These are phyloP conservation scores for Taphrorychus bicolor DNA, from an alignment of 2,888 invertebrate species.

Conservation along the genomic window DNA sequence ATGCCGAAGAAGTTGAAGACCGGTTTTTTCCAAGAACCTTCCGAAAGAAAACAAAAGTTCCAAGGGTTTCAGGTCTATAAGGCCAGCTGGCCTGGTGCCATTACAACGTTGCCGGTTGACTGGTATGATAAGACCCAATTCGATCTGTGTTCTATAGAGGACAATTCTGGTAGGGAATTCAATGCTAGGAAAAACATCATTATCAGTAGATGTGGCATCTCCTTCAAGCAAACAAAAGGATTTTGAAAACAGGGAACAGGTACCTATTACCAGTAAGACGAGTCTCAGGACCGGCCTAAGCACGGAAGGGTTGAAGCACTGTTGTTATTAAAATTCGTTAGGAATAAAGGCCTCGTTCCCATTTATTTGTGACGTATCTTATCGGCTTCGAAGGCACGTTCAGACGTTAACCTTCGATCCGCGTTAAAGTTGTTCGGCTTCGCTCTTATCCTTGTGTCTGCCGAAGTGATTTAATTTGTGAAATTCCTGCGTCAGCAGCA, in stretches of 20 bases:
- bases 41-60: conserved; percentile 37
- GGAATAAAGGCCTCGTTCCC: neutral
- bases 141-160: neutral
- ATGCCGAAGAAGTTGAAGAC: neutral
- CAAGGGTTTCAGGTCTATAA: conserved; percentile 41
- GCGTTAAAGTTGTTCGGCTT: conserved; percentile 7
- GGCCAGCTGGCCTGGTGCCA: conserved; percentile 34
- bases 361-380: neutral
- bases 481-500: neutral
- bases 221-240: conserved; percentile 1
- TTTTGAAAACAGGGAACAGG: conserved; percentile 3
- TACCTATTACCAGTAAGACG: too few relatives aligned
- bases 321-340: neutral
- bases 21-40: conserved; percentile 3
- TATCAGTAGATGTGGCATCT: too few relatives aligned
- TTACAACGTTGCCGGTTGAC: conserved; percentile 24
- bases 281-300: neutral
- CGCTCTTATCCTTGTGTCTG: conserved; percentile 10
- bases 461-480: neutral
- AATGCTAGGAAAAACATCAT: too few relatives aligned
- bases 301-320: neutral
- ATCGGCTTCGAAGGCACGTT: conserved; percentile 1
- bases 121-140: neutral
- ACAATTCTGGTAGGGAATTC: too few relatives aligned
- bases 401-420: conserved; percentile 11